These are phyloP conservation scores for Phoebastria nigripes DNA, from an alignment of 2,797 vertebrate genomes.

Conservation along the genomic window DNA sequence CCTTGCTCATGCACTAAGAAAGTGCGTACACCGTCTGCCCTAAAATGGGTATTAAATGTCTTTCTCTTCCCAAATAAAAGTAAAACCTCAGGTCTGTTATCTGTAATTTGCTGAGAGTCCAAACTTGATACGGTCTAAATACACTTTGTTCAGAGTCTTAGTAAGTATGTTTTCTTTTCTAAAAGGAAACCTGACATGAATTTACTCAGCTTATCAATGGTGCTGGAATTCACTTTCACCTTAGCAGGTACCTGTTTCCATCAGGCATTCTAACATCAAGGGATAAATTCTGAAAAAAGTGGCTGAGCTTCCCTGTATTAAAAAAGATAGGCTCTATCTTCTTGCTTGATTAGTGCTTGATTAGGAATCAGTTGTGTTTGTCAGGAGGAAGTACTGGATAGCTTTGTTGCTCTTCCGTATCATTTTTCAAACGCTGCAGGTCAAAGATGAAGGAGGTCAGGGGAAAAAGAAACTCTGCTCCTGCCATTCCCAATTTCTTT, in stretches of 20 bases:
- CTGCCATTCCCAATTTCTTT: background rate
- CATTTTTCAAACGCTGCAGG: background rate
- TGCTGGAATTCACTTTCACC: background rate
- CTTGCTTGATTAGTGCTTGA: background rate
- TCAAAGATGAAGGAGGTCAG: background rate
- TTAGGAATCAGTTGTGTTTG: background rate
- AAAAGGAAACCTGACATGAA: background rate
- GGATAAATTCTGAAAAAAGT: background rate
- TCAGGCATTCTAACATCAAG: background rate
- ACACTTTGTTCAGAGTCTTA: background rate
- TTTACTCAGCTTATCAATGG: background rate
- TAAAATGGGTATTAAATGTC: background rate
- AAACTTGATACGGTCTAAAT: background rate
- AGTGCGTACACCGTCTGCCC: rapidly evolving
- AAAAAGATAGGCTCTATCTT: background rate
- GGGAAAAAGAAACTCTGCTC: background rate
- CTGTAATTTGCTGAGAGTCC: background rate
- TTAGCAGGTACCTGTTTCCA: background rate
- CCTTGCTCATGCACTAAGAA: background rate
- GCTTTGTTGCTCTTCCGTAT: background rate
- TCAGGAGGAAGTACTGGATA: background rate
- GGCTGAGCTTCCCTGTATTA: background rate
- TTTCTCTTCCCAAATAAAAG: background rate
- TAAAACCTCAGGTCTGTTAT: background rate
- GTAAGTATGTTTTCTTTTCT: background rate